Evolutionary conservation across 2,797 vertebrate species (phyloP).

Genomic region (Cyprinella venusta): DNA sequence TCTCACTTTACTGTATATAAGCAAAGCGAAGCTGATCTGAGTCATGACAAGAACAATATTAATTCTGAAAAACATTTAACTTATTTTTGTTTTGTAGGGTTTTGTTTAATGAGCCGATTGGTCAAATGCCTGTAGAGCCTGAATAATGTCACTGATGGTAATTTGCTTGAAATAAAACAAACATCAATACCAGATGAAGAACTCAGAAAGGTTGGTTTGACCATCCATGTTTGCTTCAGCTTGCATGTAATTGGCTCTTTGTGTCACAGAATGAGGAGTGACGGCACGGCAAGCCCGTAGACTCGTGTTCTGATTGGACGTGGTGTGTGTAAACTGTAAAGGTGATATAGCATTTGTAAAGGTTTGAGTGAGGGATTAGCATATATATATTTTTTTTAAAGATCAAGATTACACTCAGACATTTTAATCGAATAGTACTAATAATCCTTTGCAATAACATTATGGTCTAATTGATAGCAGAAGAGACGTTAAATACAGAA

Average conservation of each 20-base stretch:
- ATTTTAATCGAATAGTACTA: conserved; percentile 6
- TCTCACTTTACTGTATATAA: conserved; percentile 87
- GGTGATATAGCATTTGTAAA: not conserved
- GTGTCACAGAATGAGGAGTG: not conserved
- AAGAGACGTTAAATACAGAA: not conserved
- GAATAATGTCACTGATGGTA: conserved; percentile 14
- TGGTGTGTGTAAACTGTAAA: not conserved
- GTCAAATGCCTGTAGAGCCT: conserved; percentile 40
- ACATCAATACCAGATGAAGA: conserved; percentile 4
- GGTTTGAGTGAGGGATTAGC: conserved; percentile 6
- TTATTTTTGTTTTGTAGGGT: conserved; percentile 61
- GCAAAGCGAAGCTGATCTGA: conserved; percentile 72
- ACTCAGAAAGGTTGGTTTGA: not conserved
- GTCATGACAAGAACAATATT: conserved; percentile 82
- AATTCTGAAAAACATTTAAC: conserved; percentile 66
- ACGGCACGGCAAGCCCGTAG: not conserved
- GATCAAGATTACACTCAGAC: not conserved
- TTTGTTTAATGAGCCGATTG: conserved; percentile 58
- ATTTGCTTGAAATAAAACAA: conserved; percentile 1
- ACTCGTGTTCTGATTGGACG: not conserved
- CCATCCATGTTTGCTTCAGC: not conserved
- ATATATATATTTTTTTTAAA: not conserved
- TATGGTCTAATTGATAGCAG: not conserved
- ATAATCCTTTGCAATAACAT: not conserved
- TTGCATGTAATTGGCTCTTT: conserved; percentile 7